A percentile compares a stretch with the other conserved stretches of the same genome.
These are phyloP conservation scores for Pseudopipra pipra DNA, from an alignment of 2,113 vertebrate genomes.

Conservation along the genomic window DNA sequence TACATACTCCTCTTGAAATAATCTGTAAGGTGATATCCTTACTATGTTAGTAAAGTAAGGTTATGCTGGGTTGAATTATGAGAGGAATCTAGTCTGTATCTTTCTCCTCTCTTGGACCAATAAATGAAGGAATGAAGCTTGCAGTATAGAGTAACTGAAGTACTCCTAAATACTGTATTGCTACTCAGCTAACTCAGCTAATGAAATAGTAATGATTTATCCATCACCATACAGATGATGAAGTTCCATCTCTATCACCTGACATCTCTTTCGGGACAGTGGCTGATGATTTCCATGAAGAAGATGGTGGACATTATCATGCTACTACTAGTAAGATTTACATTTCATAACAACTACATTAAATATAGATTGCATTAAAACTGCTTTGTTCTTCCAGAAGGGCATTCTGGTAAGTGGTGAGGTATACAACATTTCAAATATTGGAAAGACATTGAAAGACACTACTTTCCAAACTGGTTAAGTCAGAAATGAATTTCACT, in stretches of 20 bases:
- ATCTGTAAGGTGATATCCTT: neutral
- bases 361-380: neutral
- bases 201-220: neutral
- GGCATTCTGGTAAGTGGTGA: slow-evolving; percentile 21
- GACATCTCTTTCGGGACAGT: neutral
- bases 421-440: neutral
- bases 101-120: neutral
- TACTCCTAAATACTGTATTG: neutral
- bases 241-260: neutral
- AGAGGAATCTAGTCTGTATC: neutral
- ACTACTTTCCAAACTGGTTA: neutral
- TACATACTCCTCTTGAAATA: neutral
- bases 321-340: slow-evolving; percentile 50
- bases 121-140: neutral
- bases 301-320: neutral
- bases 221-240: neutral
- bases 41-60: neutral
- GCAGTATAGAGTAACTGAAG: neutral
- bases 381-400: neutral
- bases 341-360: neutral
- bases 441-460: neutral
- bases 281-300: neutral
- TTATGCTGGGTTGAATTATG: neutral
- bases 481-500: neutral
- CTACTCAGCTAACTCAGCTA: neutral